Conservation (phyloP, 2,888 invertebrate species). For the Tetranychus truncatus region DNA sequence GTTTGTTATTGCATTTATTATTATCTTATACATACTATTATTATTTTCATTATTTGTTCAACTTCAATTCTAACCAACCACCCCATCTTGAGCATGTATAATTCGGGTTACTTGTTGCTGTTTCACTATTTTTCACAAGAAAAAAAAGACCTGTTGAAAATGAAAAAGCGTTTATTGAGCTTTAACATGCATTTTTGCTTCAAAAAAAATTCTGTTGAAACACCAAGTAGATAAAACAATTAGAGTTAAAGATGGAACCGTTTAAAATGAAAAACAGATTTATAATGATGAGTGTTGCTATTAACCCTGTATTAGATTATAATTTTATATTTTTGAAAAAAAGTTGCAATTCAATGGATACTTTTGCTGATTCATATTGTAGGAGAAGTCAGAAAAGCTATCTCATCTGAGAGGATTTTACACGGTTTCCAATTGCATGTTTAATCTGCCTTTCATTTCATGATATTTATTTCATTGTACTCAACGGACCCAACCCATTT, state of each 20-base stretch:
- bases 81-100: background rate
- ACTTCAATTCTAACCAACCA: background rate
- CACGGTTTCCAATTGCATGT: background rate
- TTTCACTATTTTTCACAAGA: background rate
- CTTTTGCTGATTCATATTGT: background rate
- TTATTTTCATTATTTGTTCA: background rate
- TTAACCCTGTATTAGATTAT: background rate
- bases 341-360: background rate
- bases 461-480: background rate
- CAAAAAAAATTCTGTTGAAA: no score
- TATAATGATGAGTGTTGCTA: background rate
- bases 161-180: no score
- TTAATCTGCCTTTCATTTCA: background rate
- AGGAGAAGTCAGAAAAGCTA: background rate
- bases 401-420: background rate
- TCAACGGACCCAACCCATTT: background rate
- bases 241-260: background rate
- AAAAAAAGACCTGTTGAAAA: background rate
- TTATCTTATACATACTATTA: background rate
- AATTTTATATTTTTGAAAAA: no score
- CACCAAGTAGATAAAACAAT: background rate
- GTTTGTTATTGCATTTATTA: background rate
- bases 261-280: background rate
- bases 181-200: no score
- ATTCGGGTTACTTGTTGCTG: background rate